Percentiles rank a stretch among this genome's conserved stretches.
These are phyloP conservation scores for Lepidothrix coronata DNA, from an alignment of 2,113 vertebrate species.

Conservation along the genomic window DNA sequence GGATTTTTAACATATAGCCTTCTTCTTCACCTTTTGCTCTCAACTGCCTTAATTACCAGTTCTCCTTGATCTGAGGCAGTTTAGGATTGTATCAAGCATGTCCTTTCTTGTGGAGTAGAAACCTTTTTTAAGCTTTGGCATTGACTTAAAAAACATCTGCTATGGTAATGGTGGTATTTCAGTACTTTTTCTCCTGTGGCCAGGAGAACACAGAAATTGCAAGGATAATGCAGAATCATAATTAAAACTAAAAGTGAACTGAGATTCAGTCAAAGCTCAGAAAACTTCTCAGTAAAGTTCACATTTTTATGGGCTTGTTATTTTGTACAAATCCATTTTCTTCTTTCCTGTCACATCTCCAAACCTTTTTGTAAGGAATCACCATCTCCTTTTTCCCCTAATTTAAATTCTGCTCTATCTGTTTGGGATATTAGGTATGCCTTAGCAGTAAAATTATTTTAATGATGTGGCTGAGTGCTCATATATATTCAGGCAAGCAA, in stretches of 20 bases:
- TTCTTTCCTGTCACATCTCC: slow-evolving; percentile 32
- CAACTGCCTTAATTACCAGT: neutral
- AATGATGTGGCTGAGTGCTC: slow-evolving; percentile 52
- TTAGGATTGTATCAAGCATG: neutral
- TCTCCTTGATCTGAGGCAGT: neutral
- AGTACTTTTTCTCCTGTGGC: neutral
- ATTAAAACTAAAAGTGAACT: neutral
- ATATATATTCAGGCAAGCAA: slow-evolving; percentile 63
- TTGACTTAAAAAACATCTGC: neutral
- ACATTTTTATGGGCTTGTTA: slow-evolving; percentile 21
- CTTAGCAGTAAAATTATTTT: slow-evolving; percentile 61
- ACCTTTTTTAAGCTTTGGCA: neutral
- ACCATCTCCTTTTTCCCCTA: neutral
- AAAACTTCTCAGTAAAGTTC: neutral
- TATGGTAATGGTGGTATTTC: neutral
- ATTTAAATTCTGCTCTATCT: slow-evolving; percentile 54
- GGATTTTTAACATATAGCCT: neutral
- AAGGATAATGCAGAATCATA: neutral
- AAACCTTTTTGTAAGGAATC: slow-evolving; percentile 8
- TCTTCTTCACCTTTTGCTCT: neutral
- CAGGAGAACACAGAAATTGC: neutral
- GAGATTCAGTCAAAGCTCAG: neutral
- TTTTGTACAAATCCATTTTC: slow-evolving; percentile 29
- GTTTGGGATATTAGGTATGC: slow-evolving; percentile 55
- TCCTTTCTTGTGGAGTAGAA: neutral